Percentiles rank a stretch among this genome's conserved stretches.
phyloP scores from a whole-genome alignment of 2,113 vertebrate genomes.

The Notarius lentiginosus region DNA sequence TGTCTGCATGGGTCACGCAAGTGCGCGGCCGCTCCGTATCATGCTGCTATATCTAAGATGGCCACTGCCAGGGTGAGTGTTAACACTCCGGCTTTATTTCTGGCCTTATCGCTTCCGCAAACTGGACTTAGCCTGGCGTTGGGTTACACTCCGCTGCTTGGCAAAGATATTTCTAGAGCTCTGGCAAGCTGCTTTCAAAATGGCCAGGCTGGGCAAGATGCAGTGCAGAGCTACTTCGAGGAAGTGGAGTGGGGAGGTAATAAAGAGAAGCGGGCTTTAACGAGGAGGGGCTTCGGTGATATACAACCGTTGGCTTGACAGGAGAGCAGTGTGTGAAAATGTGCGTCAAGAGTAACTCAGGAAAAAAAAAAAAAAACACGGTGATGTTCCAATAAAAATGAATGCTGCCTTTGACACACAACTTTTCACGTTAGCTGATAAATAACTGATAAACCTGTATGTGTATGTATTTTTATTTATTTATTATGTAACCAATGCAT shows the following conservation, averaged over 20 bases:
- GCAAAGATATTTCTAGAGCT: constrained; percentile 49
- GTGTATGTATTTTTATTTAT: neutral
- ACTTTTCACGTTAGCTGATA: neutral
- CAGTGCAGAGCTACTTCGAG: constrained; percentile 19
- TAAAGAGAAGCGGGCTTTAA: constrained; percentile 19
- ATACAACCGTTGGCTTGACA: neutral
- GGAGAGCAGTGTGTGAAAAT: constrained; percentile 7
- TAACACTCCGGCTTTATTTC: constrained; percentile 52
- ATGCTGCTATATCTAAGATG: constrained; percentile 42
- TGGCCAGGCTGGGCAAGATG: constrained; percentile 19
- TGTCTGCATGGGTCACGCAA: neutral
- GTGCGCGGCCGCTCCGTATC: constrained; percentile 18
- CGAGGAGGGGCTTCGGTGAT: constrained; percentile 12
- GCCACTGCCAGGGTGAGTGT: constrained; percentile 40
- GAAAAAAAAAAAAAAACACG: neutral
- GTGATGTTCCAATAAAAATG: neutral
- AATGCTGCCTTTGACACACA: neutral
- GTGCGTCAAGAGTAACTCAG: neutral
- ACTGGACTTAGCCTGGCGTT: constrained; percentile 49
- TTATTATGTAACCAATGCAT: neutral
- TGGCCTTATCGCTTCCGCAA: constrained; percentile 54
- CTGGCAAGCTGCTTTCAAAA: constrained; percentile 42
- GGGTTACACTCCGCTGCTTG: constrained; percentile 49
- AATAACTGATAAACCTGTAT: neutral
- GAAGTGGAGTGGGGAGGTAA: constrained; percentile 11